phyloP scores from a whole-genome alignment of 2,113 vertebrate species.

The Colinus virginianus region DNA sequence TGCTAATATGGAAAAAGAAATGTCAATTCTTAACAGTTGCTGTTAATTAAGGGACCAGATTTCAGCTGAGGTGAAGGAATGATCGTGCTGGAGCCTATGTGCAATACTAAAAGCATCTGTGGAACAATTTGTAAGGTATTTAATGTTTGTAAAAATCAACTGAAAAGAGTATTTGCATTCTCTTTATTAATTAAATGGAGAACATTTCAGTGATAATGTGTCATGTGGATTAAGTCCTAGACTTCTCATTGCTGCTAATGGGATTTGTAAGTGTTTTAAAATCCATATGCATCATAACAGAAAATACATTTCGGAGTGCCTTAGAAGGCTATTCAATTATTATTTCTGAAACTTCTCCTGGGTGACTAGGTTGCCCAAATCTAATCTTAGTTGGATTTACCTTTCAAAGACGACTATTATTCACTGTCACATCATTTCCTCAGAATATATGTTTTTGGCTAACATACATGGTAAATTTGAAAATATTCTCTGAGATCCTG shows the following conservation, averaged over 20 bases:
- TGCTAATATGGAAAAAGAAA: background rate
- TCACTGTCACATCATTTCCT: rapidly evolving
- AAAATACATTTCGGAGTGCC: background rate
- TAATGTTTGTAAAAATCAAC: background rate
- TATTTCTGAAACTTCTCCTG: background rate
- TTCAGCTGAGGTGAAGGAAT: conserved; percentile 6
- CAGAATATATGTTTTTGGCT: rapidly evolving
- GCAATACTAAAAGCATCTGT: background rate
- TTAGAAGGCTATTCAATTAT: background rate
- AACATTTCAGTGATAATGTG: background rate
- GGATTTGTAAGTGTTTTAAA: background rate
- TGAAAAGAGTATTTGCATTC: background rate
- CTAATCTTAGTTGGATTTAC: background rate
- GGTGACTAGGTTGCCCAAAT: background rate
- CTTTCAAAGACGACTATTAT: background rate
- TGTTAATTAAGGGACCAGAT: background rate
- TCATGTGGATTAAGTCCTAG: background rate
- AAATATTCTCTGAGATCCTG: background rate
- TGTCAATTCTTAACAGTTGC: background rate
- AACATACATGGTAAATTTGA: background rate
- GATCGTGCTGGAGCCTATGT: background rate
- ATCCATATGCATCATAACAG: background rate
- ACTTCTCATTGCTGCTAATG: background rate
- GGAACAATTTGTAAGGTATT: conserved; percentile 24
- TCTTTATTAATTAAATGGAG: conserved; percentile 15